These are phyloP conservation scores for Salvelinus alpinus DNA, from an alignment of 2,113 vertebrate genomes.

Conservation along the genomic window DNA sequence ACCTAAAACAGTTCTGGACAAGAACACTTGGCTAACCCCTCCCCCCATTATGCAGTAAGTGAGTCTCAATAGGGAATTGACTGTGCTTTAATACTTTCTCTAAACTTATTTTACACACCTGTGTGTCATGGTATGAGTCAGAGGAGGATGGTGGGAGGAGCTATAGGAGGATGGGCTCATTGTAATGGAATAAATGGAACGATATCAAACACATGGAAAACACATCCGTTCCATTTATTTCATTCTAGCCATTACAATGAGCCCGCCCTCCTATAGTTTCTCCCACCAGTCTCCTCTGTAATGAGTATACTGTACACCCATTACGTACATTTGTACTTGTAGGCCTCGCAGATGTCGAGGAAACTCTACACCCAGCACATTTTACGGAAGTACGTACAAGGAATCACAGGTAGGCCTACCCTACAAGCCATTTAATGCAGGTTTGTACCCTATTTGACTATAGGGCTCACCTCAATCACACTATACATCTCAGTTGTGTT, in stretches of 20 bases:
- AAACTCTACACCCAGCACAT: slow-evolving; percentile 80
- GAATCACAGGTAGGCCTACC: slow-evolving; percentile 80
- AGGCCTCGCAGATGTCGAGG: slow-evolving; percentile 84
- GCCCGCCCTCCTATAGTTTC: no score
- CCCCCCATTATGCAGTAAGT: slow-evolving; percentile 84
- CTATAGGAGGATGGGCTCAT: no score
- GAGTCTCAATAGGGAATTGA: neutral
- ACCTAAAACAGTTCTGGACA: slow-evolving; percentile 86
- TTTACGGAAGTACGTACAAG: slow-evolving; percentile 85
- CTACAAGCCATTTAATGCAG: neutral
- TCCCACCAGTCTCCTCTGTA: no score
- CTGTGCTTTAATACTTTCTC: neutral
- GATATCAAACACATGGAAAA: no score
- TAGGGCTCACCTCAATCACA: no score
- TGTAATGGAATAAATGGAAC: no score
- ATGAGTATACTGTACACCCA: neutral
- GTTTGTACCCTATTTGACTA: neutral
- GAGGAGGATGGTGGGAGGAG: no score
- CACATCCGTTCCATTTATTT: no score
- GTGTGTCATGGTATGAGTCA: neutral
- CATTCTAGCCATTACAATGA: no score
- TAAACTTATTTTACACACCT: neutral
- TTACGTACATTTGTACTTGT: neutral
- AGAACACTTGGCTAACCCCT: slow-evolving; percentile 83
- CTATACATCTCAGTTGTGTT: neutral